Percentiles rank a stretch among this genome's conserved stretches.
Evolutionary conservation across 2,113 vertebrate genomes (phyloP).

Genomic region (Ifrita kowaldi): DNA sequence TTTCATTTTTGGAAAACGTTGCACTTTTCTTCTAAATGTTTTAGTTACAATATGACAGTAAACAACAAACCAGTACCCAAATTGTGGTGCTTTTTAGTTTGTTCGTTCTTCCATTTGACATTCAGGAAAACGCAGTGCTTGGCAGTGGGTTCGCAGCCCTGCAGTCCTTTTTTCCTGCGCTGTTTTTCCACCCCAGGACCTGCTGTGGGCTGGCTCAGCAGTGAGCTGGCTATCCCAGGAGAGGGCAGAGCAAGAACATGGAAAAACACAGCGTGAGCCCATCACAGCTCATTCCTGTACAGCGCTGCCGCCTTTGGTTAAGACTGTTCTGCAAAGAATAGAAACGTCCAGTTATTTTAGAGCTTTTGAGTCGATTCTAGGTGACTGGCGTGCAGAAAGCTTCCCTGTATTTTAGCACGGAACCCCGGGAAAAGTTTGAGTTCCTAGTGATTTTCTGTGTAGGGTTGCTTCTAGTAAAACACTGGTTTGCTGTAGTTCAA

Average conservation of each 20-base stretch:
- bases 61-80: background rate
- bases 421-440: background rate
- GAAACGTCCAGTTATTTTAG: background rate
- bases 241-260: constrained; percentile 45
- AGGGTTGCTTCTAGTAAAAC: background rate
- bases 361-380: background rate
- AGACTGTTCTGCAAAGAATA: background rate
- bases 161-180: fast-evolving
- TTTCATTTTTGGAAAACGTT: background rate
- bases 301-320: fast-evolving
- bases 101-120: background rate
- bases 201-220: background rate
- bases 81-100: background rate
- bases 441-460: background rate
- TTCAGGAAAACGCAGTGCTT: background rate
- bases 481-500: background rate
- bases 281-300: fast-evolving
- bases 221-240: background rate
- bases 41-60: background rate
- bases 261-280: background rate
- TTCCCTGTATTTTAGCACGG: background rate
- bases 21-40: background rate
- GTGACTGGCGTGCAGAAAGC: background rate
- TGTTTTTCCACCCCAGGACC: fast-evolving
- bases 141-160: fast-evolving